Evolutionary conservation across 2,113 vertebrate genomes (phyloP).

Genomic region (Bubo blakistoni): DNA sequence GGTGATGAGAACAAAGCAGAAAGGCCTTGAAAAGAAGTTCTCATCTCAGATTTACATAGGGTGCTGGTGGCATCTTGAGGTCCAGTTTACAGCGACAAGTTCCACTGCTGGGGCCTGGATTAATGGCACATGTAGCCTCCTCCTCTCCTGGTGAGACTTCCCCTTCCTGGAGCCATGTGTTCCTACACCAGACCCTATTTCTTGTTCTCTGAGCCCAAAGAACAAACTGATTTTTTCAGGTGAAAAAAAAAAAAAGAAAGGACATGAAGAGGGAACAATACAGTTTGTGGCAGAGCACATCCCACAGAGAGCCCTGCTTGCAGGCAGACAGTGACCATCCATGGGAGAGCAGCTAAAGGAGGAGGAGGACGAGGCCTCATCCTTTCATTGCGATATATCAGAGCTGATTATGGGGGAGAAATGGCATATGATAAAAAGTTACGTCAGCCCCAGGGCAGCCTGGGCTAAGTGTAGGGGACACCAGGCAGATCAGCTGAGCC

Average conservation of each 20-base stretch:
- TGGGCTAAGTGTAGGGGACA: not conserved
- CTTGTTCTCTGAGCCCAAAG: not conserved
- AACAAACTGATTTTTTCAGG: not conserved
- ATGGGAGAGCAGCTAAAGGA: not conserved
- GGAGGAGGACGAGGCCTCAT: not conserved
- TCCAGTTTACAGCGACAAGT: not conserved
- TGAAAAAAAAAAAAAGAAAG: not conserved
- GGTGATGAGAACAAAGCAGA: not conserved
- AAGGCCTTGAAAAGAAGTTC: not conserved
- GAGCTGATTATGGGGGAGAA: not conserved
- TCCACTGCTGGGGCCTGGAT: not conserved
- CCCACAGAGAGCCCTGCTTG: not conserved
- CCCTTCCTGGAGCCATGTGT: not conserved
- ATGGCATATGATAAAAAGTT: not conserved
- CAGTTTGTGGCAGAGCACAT: not conserved
- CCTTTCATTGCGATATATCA: not conserved
- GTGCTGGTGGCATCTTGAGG: not conserved
- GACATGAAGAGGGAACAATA: not conserved
- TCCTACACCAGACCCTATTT: not conserved
- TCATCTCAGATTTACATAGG: not conserved
- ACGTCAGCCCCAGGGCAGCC: not conserved
- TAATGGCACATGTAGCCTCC: not conserved
- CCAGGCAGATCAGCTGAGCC: not conserved
- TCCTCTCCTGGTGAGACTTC: not conserved
- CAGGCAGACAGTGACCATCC: not conserved